phyloP scores from a whole-genome alignment of 2,888 invertebrate genomes.

The Exocentrus adspersus region DNA sequence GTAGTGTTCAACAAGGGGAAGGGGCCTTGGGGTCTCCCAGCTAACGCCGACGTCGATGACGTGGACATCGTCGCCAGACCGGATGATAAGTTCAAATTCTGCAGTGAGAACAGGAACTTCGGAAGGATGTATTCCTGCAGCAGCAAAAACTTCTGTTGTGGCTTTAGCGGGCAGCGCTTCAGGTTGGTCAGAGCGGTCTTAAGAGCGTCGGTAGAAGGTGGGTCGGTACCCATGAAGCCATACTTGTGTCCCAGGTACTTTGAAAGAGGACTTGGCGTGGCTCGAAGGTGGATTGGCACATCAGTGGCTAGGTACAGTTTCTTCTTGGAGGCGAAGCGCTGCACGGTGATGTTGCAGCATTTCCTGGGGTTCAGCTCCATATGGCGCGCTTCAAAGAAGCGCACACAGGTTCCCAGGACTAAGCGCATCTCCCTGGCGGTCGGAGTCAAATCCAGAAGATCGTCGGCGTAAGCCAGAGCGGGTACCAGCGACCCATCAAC shows the following conservation, averaged over 20 bases:
- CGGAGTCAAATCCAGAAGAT: conserved; percentile 33
- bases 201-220: conserved; percentile 32
- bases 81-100: too few species aligned
- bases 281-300: too few species aligned
- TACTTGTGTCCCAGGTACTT: conserved; percentile 40
- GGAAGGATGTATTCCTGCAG: conserved; percentile 55
- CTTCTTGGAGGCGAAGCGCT: too few species aligned
- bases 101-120: conserved; percentile 54
- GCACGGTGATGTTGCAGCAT: not conserved
- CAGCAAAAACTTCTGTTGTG: conserved; percentile 56
- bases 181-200: conserved; percentile 49
- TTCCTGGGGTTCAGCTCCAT: not conserved
- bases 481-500: not conserved
- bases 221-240: conserved; percentile 28
- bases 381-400: not conserved
- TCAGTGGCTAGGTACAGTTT: too few species aligned
- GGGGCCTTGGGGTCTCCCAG: conserved; percentile 20
- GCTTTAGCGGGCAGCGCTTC: conserved; percentile 55
- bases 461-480: conserved; percentile 44
- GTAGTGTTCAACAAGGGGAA: not conserved
- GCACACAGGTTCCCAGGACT: not conserved
- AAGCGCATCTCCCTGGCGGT: conserved; percentile 1
- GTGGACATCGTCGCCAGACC: not conserved
- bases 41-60: conserved; percentile 25
- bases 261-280: too few species aligned